These are phyloP conservation scores for Drosophila pachea DNA, from an alignment of 1,140 invertebrate species.

Conservation along the genomic window DNA sequence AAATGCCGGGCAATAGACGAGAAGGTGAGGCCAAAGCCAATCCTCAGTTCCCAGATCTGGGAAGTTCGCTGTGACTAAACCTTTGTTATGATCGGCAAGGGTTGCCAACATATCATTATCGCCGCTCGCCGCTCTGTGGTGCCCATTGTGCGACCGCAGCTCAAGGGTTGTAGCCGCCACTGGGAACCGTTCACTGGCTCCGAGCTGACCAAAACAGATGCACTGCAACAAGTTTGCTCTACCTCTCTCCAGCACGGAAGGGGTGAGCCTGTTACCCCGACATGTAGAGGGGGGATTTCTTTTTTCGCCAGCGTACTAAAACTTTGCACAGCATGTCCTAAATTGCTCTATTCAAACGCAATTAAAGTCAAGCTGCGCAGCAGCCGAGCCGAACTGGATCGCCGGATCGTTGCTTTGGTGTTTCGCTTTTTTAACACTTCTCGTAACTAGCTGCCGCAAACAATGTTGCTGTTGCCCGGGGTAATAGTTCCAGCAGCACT, in stretches of 20 bases:
- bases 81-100: constrained; percentile 64
- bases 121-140: constrained; percentile 58
- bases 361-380: constrained; percentile 66
- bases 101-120: constrained; percentile 75
- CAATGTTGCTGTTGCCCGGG: too few species aligned
- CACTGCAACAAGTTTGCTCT: constrained; percentile 10
- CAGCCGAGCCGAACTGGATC: constrained; percentile 14
- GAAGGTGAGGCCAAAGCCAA: constrained; percentile 46
- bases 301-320: constrained; percentile 1
- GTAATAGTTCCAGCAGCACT: not conserved
- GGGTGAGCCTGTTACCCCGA: too few species aligned
- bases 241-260: not conserved
- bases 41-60: constrained; percentile 36
- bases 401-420: constrained; percentile 51
- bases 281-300: too few species aligned
- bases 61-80: constrained; percentile 60
- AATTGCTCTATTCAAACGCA: constrained; percentile 75
- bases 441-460: constrained; percentile 28
- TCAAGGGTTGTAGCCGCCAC: constrained; percentile 23
- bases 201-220: constrained; percentile 26
- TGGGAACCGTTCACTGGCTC: constrained; percentile 14
- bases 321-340: constrained; percentile 62
- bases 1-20: constrained; percentile 52
- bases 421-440: constrained; percentile 61
- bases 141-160: constrained; percentile 67